Conservation (phyloP, 2,113 vertebrate species). For the Apteryx mantelli region DNA sequence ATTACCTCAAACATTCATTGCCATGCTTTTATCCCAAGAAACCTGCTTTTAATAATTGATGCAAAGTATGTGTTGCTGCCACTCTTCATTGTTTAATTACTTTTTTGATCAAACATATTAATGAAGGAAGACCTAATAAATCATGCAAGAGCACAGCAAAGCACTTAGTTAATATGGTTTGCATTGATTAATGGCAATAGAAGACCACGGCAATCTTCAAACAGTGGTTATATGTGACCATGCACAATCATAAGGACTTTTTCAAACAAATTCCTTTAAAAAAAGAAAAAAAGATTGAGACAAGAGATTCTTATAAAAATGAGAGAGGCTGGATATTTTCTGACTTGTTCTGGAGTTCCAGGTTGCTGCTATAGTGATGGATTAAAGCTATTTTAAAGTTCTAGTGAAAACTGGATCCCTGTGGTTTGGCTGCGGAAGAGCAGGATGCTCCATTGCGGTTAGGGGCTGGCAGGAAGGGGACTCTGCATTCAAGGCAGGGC, state of each 20-base stretch:
- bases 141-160: constrained; percentile 68
- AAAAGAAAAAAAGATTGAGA: background rate
- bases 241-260: constrained; percentile 53
- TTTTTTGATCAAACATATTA: constrained; percentile 82
- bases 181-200: constrained; percentile 69
- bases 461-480: background rate
- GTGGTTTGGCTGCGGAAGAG: background rate
- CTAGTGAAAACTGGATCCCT: background rate
- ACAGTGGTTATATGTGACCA: constrained; percentile 31
- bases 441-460: background rate
- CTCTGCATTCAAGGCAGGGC: background rate
- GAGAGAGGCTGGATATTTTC: background rate
- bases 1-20: constrained; percentile 57
- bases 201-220: constrained; percentile 37
- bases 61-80: constrained; percentile 56
- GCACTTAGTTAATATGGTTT: constrained; percentile 77
- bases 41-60: constrained; percentile 74
- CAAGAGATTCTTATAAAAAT: background rate
- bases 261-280: background rate
- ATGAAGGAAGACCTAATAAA: constrained; percentile 75
- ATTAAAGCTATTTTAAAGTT: background rate
- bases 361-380: background rate
- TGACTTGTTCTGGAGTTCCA: background rate
- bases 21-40: constrained; percentile 64
- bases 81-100: constrained; percentile 79